Evolutionary conservation across 2,113 vertebrate genomes (phyloP).

Genomic region (Corythornis cristatus): DNA sequence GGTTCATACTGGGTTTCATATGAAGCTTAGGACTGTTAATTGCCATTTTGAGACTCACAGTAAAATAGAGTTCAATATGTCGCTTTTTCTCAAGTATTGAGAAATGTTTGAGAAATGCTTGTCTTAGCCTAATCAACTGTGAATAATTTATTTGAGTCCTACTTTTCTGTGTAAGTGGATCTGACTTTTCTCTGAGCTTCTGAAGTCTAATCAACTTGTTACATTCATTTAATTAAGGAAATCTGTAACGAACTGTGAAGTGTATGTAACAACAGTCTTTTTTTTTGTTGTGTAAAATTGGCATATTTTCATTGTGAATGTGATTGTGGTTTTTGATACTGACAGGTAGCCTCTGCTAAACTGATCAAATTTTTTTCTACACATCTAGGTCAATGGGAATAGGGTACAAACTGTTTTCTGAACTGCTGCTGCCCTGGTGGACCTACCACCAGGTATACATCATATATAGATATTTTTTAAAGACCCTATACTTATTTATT

Average conservation of each 20-base stretch:
- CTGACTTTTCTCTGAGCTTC: slow-evolving; percentile 73
- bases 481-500: not conserved
- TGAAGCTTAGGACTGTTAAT: slow-evolving; percentile 80
- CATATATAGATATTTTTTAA: not conserved
- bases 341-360: not conserved
- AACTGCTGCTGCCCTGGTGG: not conserved
- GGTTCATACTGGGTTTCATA: slow-evolving; percentile 77
- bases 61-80: slow-evolving; percentile 81
- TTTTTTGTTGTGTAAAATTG: not conserved
- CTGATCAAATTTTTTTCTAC: not conserved
- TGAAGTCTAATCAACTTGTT: slow-evolving; percentile 74
- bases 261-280: not conserved
- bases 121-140: slow-evolving; percentile 82
- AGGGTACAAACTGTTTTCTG: not conserved
- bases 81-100: slow-evolving; percentile 74
- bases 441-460: not conserved
- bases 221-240: slow-evolving; percentile 73
- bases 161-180: slow-evolving; percentile 75
- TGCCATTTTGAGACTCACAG: slow-evolving; percentile 80
- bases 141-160: slow-evolving; percentile 81
- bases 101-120: slow-evolving; percentile 79
- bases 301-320: not conserved
- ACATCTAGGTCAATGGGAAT: not conserved
- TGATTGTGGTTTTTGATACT: not conserved
- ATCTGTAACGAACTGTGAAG: slow-evolving; percentile 33